Evolutionary conservation across 2,113 vertebrate species (phyloP).

Genomic region (Crotophaga sulcirostris): DNA sequence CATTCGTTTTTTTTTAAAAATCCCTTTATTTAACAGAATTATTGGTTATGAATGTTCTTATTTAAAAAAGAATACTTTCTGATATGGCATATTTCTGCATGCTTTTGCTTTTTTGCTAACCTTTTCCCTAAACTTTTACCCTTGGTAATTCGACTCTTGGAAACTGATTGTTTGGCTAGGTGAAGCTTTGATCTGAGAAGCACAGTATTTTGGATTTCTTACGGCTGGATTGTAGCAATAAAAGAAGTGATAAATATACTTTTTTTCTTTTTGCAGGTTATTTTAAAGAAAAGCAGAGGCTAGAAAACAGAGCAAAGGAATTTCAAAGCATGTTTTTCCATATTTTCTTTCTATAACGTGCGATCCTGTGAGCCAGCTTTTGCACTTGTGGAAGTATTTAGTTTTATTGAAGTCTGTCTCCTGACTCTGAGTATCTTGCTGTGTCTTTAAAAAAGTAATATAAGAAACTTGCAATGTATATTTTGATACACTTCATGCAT

Average conservation of each 20-base stretch:
- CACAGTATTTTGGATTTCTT: neutral
- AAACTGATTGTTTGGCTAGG: neutral
- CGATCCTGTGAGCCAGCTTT: neutral
- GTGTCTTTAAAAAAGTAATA: neutral
- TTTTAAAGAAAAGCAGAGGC: constrained; percentile 81
- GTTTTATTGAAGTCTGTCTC: neutral
- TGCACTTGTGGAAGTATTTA: neutral
- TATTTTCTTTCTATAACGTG: neutral
- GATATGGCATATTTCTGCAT: neutral
- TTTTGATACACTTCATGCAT: neutral
- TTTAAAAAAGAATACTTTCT: neutral
- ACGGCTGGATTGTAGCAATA: neutral
- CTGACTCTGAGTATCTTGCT: neutral
- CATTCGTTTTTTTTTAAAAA: neutral
- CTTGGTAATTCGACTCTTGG: neutral
- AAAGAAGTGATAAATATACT: constrained; percentile 20
- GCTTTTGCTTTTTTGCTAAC: neutral
- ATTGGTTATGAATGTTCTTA: neutral
- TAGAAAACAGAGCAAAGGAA: constrained; percentile 60
- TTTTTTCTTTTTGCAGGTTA: constrained; percentile 68
- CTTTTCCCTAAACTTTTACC: neutral
- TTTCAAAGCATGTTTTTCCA: neutral
- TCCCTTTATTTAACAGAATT: neutral
- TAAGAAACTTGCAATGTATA: neutral
- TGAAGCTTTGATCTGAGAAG: neutral